Percentiles rank a stretch among this genome's conserved stretches.
These are phyloP conservation scores for Echiichthys vipera DNA, from an alignment of 2,797 vertebrate genomes.

Conservation along the genomic window DNA sequence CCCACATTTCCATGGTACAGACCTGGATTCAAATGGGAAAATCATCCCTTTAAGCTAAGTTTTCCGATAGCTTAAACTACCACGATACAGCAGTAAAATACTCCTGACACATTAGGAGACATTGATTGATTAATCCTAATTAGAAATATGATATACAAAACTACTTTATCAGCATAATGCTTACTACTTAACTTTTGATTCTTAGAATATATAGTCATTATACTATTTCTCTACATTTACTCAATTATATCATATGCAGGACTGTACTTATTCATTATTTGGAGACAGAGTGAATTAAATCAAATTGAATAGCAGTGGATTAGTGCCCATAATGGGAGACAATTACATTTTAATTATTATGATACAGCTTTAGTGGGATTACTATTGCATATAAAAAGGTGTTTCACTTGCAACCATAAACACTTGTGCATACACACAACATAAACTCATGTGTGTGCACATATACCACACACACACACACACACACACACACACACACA, in stretches of 20 bases:
- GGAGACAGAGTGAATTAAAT: constrained; percentile 13
- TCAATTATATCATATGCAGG: neutral
- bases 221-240: neutral
- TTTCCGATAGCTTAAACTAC: neutral
- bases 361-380: neutral
- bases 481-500: neutral
- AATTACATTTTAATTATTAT: neutral
- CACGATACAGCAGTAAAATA: neutral
- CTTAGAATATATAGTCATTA: neutral
- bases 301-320: neutral
- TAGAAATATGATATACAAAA: neutral
- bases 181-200: neutral
- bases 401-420: constrained; percentile 4
- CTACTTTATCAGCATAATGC: too few species aligned
- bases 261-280: neutral
- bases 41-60: too few species aligned
- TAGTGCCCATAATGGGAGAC: neutral
- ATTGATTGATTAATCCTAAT: neutral
- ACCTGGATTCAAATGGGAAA: too few species aligned
- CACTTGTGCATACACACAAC: neutral
- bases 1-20: too few species aligned
- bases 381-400: neutral
- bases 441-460: neutral
- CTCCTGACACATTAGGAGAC: neutral
- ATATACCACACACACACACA: neutral